These are phyloP conservation scores for Urechis unicinctus DNA, from an alignment of 2,888 invertebrate species.

Conservation along the genomic window DNA sequence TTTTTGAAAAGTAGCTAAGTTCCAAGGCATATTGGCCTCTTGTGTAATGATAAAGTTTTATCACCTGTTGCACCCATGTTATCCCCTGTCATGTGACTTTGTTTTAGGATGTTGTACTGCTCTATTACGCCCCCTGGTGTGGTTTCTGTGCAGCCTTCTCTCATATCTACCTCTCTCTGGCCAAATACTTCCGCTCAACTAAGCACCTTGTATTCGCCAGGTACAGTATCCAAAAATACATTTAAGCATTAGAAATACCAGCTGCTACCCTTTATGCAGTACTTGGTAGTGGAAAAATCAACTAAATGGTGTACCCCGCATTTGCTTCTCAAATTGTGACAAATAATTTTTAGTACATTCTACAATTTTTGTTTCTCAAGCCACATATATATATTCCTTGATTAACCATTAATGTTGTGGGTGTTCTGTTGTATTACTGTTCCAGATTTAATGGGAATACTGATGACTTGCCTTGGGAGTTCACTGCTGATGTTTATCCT, in stretches of 20 bases:
- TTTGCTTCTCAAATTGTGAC: neutral
- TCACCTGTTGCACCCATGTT: no score
- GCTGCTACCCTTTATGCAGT: neutral
- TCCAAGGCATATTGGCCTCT: no score
- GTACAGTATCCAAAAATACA: slow-evolving; percentile 2
- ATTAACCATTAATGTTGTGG: no score
- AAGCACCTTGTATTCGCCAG: slow-evolving; percentile 27
- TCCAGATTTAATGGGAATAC: slow-evolving; percentile 67
- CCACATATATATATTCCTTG: no score
- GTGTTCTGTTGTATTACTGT: no score
- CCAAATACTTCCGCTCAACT: slow-evolving; percentile 59
- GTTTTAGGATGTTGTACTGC: slow-evolving; percentile 20
- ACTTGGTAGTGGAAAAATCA: neutral
- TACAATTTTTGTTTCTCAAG: no score
- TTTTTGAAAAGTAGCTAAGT: no score
- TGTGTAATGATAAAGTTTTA: no score
- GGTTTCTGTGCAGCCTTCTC: slow-evolving; percentile 68
- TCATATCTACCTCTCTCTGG: slow-evolving; percentile 64
- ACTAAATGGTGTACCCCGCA: neutral
- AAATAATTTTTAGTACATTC: no score
- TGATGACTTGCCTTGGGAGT: slow-evolving; percentile 84
- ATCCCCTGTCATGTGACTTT: no score
- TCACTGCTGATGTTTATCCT: slow-evolving; percentile 72
- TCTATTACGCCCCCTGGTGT: slow-evolving; percentile 58
- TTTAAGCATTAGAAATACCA: no score